Conservation (phyloP, 2,113 vertebrate genomes). For the Origma solitaria region DNA sequence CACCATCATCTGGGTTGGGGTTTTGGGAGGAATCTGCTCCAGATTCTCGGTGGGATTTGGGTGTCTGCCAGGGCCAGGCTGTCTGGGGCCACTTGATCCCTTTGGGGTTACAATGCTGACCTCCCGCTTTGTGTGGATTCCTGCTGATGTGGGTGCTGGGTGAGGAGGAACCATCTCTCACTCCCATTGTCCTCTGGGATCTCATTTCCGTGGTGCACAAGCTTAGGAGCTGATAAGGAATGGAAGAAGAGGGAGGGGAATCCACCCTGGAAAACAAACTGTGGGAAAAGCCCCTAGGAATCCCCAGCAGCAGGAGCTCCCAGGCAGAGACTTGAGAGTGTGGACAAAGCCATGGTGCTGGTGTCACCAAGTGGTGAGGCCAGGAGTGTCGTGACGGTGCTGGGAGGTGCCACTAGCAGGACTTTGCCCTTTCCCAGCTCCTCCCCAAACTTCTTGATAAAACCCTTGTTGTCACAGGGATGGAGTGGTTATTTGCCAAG, state of each 20-base stretch:
- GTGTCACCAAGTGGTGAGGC: neutral
- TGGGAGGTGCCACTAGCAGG: neutral
- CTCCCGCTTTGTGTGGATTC: too few species aligned
- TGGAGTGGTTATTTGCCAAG: neutral
- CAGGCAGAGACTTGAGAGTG: accelerated
- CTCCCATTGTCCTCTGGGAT: neutral
- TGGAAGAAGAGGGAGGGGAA: neutral
- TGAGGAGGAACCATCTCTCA: accelerated
- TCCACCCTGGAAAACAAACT: neutral
- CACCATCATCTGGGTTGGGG: neutral
- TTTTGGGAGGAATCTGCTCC: neutral
- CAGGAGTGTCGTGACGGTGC: accelerated
- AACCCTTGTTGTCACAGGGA: neutral
- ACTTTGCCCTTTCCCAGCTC: neutral
- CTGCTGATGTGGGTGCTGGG: neutral
- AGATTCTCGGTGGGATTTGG: neutral
- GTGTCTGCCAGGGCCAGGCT: neutral
- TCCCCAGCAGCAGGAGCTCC: neutral
- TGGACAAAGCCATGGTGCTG: neutral
- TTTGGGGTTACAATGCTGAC: neutral
- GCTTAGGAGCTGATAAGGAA: neutral
- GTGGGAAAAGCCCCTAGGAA: neutral
- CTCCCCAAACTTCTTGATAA: neutral
- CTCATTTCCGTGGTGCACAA: neutral
- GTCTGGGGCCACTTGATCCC: neutral